A percentile compares a stretch with the other conserved stretches of the same genome.
These are phyloP conservation scores for Chaetura pelagica DNA, from an alignment of 2,113 vertebrate genomes.

Conservation along the genomic window DNA sequence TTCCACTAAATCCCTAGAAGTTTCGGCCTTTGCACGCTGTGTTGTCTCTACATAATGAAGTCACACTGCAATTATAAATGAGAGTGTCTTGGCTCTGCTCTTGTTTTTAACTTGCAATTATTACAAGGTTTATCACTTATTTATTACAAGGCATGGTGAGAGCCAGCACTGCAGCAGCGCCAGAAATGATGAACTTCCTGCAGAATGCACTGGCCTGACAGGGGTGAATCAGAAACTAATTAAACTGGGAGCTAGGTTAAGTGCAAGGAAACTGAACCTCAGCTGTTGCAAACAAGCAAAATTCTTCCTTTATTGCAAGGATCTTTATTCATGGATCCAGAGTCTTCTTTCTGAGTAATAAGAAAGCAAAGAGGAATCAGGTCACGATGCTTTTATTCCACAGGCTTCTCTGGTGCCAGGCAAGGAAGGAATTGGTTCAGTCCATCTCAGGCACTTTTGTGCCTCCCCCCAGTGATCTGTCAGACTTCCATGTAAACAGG, in stretches of 20 bases:
- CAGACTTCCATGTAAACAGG: not conserved
- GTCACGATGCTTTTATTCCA: not conserved
- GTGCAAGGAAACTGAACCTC: conserved; percentile 26
- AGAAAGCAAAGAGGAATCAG: not conserved
- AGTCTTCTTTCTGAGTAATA: not conserved
- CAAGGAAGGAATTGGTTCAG: not conserved
- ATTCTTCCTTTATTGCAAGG: not conserved
- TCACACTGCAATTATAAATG: conserved; percentile 58
- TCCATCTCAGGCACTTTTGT: not conserved
- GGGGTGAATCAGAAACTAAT: conserved; percentile 52
- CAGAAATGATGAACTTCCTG: conserved; percentile 58
- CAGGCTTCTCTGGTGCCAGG: not conserved
- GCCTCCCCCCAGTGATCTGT: not conserved
- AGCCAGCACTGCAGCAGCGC: conserved; percentile 31
- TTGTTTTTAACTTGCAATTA: conserved; percentile 58
- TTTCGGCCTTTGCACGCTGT: conserved; percentile 5
- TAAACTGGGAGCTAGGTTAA: conserved; percentile 54
- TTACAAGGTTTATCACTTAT: conserved; percentile 57
- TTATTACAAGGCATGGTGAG: conserved; percentile 28
- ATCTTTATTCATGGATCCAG: not conserved
- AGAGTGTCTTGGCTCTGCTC: conserved; percentile 52
- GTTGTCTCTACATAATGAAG: conserved; percentile 57
- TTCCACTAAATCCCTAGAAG: conserved; percentile 47
- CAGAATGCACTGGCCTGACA: conserved; percentile 52
- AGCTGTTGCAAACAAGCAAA: not conserved